phyloP scores from a whole-genome alignment of 2,888 invertebrate species.

The Thyatira batis region DNA sequence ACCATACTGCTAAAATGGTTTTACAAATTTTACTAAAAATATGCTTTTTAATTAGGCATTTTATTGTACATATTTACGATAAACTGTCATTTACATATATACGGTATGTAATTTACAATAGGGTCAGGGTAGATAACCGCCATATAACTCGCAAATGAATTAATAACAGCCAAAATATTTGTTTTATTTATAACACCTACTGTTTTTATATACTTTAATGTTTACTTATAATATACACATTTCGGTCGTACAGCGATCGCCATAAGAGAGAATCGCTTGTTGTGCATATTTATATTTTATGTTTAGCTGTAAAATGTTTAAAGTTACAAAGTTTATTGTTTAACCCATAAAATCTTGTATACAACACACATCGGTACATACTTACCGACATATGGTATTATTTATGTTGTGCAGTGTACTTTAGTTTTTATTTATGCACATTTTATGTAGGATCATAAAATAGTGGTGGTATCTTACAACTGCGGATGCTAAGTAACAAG shows the following conservation, averaged over 20 bases:
- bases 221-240: too few species aligned
- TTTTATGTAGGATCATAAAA: background rate
- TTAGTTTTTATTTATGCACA: background rate
- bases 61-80: too few species aligned
- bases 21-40: too few species aligned
- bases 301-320: conserved; percentile 65
- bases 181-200: too few species aligned
- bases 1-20: background rate
- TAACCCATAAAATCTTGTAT: conserved; percentile 51
- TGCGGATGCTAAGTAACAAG: background rate
- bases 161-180: too few species aligned
- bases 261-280: conserved; percentile 37
- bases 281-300: conserved; percentile 64
- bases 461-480: background rate
- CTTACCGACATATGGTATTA: conserved; percentile 19
- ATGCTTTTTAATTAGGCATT: too few species aligned
- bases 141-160: too few species aligned
- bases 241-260: conserved; percentile 10
- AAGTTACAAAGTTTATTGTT: conserved; percentile 65
- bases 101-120: background rate
- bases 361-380: conserved; percentile 10
- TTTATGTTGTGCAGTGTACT: conserved; percentile 2
- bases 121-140: too few species aligned
- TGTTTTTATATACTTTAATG: too few species aligned
- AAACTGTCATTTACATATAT: too few species aligned